phyloP scores from a whole-genome alignment of 2,797 vertebrate genomes.

The Pseudomugil gertrudae region DNA sequence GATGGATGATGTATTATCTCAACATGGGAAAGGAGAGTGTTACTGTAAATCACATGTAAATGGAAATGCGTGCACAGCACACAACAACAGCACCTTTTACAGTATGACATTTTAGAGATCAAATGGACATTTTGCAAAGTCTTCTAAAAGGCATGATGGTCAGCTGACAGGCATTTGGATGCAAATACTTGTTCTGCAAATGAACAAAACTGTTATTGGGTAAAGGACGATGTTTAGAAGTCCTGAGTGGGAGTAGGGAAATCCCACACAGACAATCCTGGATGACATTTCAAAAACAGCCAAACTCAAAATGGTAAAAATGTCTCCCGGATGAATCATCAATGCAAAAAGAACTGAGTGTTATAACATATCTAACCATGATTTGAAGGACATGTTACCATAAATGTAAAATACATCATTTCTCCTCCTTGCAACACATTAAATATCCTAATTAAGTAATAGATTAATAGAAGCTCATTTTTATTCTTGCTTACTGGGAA shows the following conservation, averaged over 20 bases:
- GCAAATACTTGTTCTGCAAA: not conserved
- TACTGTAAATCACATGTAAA: conserved; percentile 48
- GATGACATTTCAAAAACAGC: not conserved
- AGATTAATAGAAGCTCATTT: not conserved
- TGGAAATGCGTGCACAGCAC: not conserved
- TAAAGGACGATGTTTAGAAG: not conserved
- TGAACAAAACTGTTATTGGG: conserved; percentile 14
- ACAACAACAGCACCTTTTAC: conserved; percentile 38
- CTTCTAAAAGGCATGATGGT: conserved; percentile 2
- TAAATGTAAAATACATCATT: too few species aligned
- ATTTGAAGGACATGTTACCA: not conserved
- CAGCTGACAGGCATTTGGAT: conserved; percentile 18
- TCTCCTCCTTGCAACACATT: not conserved
- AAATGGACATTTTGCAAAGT: conserved; percentile 15
- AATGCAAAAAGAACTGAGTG: not conserved
- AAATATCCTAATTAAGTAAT: not conserved
- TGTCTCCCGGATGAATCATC: conserved; percentile 1
- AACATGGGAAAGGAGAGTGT: conserved; percentile 36
- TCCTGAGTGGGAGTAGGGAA: not conserved
- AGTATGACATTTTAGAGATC: conserved; percentile 17
- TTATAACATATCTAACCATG: not conserved
- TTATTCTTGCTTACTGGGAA: not conserved
- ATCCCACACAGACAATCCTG: not conserved
- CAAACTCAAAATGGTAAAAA: not conserved
- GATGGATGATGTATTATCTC: conserved; percentile 45